Evolutionary conservation across 23 tunicate genomes (phyloP).

Genomic region (Clavelina lepadiformis): DNA sequence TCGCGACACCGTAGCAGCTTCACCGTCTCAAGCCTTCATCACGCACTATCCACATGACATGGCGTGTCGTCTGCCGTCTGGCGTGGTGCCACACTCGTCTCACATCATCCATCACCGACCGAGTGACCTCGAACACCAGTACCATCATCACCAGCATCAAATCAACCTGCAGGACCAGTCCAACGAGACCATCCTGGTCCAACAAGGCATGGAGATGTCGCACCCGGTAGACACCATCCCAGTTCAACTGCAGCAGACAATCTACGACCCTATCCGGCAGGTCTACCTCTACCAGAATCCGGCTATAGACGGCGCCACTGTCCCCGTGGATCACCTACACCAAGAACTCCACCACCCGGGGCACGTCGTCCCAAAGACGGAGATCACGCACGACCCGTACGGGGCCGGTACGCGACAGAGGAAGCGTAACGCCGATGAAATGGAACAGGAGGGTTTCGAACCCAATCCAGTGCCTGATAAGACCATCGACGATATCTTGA

Average conservation of each 20-base stretch:
- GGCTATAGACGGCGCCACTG: slow-evolving; percentile 3
- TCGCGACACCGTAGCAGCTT: slow-evolving; percentile 2
- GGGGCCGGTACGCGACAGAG: not conserved
- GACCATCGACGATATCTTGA: slow-evolving; percentile 66
- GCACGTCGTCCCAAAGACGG: slow-evolving; percentile 14
- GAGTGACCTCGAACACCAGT: slow-evolving; percentile 14
- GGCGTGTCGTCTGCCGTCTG: not conserved
- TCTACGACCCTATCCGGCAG: slow-evolving; percentile 22
- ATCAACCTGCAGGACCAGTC: slow-evolving; percentile 7
- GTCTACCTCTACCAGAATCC: slow-evolving; percentile 26
- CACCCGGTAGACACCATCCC: slow-evolving; percentile 19
- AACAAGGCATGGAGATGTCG: slow-evolving; percentile 31
- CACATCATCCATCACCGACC: slow-evolving; percentile 68
- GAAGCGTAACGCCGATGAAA: slow-evolving; percentile 19
- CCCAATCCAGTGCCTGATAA: slow-evolving; percentile 43
- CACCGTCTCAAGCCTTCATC: slow-evolving; percentile 67
- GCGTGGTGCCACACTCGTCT: slow-evolving; percentile 1
- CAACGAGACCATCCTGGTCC: slow-evolving; percentile 7
- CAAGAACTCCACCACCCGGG: slow-evolving; percentile 4
- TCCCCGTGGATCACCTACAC: not conserved
- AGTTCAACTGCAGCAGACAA: slow-evolving; percentile 24
- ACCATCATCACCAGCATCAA: slow-evolving; percentile 14
- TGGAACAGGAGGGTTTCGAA: slow-evolving; percentile 37
- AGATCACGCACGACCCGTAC: slow-evolving; percentile 10
- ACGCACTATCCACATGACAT: slow-evolving; percentile 54